phyloP scores from a whole-genome alignment of 1,140 invertebrate species.

The Brachionus asplanchnoidis region DNA sequence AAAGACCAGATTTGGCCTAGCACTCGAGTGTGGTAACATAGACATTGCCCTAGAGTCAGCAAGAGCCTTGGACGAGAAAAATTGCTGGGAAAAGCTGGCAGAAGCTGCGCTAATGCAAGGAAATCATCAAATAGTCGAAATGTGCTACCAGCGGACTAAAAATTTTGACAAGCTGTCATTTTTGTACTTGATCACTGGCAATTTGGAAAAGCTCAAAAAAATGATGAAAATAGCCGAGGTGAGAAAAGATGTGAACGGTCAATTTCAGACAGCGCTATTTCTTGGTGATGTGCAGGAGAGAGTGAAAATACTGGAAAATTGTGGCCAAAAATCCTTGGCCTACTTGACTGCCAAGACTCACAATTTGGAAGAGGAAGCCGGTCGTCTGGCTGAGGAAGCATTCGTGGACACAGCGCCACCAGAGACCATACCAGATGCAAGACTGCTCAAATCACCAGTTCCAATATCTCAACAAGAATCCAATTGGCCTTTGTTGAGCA shows the following conservation, averaged over 20 bases:
- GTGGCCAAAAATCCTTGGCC: constrained; percentile 66
- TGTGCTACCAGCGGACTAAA: constrained; percentile 98
- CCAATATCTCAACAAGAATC: constrained; percentile 77
- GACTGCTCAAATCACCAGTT: constrained; percentile 75
- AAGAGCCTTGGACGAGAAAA: constrained; percentile 82
- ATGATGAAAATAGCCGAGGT: constrained; percentile 86
- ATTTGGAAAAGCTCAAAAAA: constrained; percentile 91
- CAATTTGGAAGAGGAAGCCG: constrained; percentile 73
- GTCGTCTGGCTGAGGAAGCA: constrained; percentile 64
- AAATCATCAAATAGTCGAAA: constrained; percentile 91
- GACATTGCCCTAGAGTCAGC: constrained; percentile 87
- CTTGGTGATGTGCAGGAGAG: constrained; percentile 86
- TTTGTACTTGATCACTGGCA: constrained; percentile 95
- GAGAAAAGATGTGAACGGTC: constrained; percentile 74
- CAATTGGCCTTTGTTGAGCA: constrained; percentile 92
- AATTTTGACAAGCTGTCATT: constrained; percentile 98
- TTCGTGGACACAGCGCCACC: constrained; percentile 64
- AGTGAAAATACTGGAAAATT: constrained; percentile 74
- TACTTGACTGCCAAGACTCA: constrained; percentile 93
- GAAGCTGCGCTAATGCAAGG: constrained; percentile 87
- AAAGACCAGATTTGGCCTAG: constrained; percentile 89
- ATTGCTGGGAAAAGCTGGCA: constrained; percentile 92
- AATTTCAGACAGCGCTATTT: constrained; percentile 87
- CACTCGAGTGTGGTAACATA: constrained; percentile 96
- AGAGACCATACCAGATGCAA: constrained; percentile 69